phyloP scores from a whole-genome alignment of 2,113 vertebrate species.

The Ceyx margarethae region DNA sequence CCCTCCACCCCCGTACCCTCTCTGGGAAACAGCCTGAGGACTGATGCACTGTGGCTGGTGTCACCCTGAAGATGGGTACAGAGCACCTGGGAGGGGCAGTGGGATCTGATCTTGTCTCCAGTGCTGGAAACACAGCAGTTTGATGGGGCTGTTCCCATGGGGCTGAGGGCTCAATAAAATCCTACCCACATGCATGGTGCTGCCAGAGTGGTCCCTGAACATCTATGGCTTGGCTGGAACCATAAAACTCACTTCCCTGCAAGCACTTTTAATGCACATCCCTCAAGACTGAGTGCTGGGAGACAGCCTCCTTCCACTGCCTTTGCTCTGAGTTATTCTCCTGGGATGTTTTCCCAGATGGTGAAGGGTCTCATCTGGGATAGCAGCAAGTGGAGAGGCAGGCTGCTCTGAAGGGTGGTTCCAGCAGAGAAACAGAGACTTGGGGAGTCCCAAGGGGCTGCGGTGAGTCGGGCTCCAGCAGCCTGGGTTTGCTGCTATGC shows the following conservation, averaged over 20 bases:
- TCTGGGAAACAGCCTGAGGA: background rate
- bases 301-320: background rate
- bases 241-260: background rate
- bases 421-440: fast-evolving
- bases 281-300: fast-evolving
- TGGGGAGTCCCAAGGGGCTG: background rate
- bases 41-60: background rate
- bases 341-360: background rate
- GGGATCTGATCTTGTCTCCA: fast-evolving
- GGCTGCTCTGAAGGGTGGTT: background rate
- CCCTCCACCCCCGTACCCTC: background rate
- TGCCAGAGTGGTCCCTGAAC: background rate
- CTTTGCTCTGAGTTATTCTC: background rate
- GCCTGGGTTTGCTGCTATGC: background rate
- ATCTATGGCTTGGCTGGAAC: background rate
- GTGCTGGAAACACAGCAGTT: background rate
- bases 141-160: background rate
- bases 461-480: background rate
- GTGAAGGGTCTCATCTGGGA: background rate
- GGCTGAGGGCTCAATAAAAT: background rate
- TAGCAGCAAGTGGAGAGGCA: background rate
- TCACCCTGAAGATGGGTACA: fast-evolving
- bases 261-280: background rate
- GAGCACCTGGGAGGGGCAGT: fast-evolving
- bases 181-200: fast-evolving